phyloP scores from a whole-genome alignment of 2,888 invertebrate genomes.

The Frankliniella intonsa region DNA sequence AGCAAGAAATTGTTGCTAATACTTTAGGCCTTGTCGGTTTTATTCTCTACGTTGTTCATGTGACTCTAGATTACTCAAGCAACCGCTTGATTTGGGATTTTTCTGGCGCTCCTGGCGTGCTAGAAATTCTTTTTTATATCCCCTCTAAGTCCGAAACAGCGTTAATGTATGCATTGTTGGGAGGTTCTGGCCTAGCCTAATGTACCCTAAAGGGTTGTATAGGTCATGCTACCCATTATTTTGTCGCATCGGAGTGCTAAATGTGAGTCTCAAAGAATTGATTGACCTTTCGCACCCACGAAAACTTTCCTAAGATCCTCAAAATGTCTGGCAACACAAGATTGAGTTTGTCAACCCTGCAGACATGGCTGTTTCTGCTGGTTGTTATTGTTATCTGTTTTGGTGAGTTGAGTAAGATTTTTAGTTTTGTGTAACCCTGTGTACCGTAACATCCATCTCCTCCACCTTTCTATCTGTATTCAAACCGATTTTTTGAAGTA shows the following conservation, averaged over 20 bases:
- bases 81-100: too few relatives aligned
- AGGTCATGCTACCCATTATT: background rate
- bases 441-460: background rate
- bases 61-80: too few relatives aligned
- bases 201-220: background rate
- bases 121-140: too few relatives aligned
- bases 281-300: background rate
- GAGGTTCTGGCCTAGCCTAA: background rate
- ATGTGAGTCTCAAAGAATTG: background rate
- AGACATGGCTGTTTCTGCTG: background rate
- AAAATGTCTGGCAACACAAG: background rate
- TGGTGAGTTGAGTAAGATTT: background rate
- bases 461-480: background rate
- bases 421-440: background rate
- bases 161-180: background rate
- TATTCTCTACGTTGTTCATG: background rate
- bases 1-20: background rate
- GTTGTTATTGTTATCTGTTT: slow-evolving; percentile 12
- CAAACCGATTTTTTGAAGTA: too few relatives aligned
- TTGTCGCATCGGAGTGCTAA: background rate
- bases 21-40: background rate
- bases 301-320: background rate
- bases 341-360: background rate
- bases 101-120: too few relatives aligned
- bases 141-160: background rate